Conservation (phyloP, 2,113 vertebrate genomes). For the Falcunculus frontatus region DNA sequence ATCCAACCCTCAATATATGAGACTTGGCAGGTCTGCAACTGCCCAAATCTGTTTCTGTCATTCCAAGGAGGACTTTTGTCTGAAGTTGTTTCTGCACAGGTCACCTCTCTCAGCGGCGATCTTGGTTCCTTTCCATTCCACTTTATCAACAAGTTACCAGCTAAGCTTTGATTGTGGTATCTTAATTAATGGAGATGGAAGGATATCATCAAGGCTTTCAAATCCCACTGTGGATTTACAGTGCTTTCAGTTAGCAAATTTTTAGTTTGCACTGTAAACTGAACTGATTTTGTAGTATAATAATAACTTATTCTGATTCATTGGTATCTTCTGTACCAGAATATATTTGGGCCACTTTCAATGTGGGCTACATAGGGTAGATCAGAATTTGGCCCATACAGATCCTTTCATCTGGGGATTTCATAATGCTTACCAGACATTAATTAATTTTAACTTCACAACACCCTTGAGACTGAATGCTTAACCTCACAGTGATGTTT, state of each 20-base stretch:
- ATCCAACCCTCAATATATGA: not conserved
- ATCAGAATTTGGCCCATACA: not conserved
- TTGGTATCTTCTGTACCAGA: not conserved
- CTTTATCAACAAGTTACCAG: not conserved
- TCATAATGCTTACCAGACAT: not conserved
- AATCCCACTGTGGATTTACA: not conserved
- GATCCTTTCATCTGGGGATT: constrained; percentile 14
- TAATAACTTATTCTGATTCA: not conserved
- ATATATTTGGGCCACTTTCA: not conserved
- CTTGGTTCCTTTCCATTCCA: not conserved
- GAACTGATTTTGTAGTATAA: not conserved
- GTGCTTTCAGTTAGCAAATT: not conserved
- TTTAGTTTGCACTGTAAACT: not conserved
- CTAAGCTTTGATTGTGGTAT: not conserved
- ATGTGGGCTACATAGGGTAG: not conserved
- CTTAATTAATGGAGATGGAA: not conserved
- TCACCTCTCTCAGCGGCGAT: not conserved
- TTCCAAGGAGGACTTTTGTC: not conserved
- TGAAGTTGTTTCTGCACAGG: not conserved
- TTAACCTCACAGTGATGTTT: not conserved
- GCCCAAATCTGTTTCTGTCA: not conserved
- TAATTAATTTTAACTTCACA: constrained; percentile 35
- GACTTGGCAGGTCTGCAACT: not conserved
- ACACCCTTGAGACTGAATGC: not conserved
- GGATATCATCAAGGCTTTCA: not conserved